phyloP scores from a whole-genome alignment of 2,113 vertebrate genomes.

The Gorilla gorilla region DNA sequence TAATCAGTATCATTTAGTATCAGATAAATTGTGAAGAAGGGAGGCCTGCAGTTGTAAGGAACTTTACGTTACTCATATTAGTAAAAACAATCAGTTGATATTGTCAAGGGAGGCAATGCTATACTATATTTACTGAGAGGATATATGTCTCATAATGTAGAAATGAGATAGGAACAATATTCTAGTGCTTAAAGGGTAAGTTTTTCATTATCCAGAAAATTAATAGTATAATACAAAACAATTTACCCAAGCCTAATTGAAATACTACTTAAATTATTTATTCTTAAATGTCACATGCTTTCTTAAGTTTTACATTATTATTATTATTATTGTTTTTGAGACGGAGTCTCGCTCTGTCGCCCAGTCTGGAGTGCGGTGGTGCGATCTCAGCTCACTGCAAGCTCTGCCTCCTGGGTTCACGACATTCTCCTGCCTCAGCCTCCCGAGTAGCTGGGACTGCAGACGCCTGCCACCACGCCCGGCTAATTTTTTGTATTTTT shows the following conservation, averaged over 20 bases:
- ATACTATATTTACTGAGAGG: neutral
- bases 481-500: no score
- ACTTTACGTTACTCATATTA: neutral
- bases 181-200: neutral
- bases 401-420: no score
- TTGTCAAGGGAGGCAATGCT: conserved; percentile 3
- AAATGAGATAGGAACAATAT: neutral
- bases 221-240: neutral
- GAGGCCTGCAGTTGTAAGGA: neutral
- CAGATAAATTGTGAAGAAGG: neutral
- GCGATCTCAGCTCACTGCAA: no score
- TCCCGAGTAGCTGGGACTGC: no score
- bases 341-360: no score
- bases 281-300: conserved; percentile 12
- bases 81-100: neutral
- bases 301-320: neutral
- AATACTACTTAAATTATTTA: neutral
- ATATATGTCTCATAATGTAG: neutral
- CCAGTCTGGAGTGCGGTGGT: no score
- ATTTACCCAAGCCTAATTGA: neutral
- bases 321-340: no score
- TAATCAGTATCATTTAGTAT: neutral
- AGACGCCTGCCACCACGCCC: fast-evolving
- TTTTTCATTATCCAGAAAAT: conserved; percentile 32
- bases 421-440: no score